Evolutionary conservation across 1,140 invertebrate genomes (phyloP).

Genomic region (Schlechtendalia chinensis): DNA sequence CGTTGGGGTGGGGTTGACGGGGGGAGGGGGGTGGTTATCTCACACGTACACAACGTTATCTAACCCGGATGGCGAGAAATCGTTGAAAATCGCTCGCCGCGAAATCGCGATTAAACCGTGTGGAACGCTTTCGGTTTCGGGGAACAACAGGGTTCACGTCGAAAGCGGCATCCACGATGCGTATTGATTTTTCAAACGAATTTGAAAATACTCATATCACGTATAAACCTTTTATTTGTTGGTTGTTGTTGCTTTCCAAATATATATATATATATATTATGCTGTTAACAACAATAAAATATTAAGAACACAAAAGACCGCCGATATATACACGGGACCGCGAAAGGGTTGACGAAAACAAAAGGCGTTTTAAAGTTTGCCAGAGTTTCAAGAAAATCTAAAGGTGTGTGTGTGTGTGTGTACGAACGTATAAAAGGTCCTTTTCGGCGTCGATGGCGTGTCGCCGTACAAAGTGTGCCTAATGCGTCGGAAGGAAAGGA

Average conservation of each 20-base stretch:
- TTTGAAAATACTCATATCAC: neutral
- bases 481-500: constrained; percentile 43
- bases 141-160: neutral
- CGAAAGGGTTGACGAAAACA: constrained; percentile 43
- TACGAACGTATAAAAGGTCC: constrained; percentile 26
- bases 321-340: constrained; percentile 17
- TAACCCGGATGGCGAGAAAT: too few species aligned
- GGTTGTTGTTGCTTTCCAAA: neutral
- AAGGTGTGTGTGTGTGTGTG: neutral
- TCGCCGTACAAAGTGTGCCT: constrained; percentile 49
- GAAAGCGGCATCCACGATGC: neutral
- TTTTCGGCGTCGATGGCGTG: constrained; percentile 42
- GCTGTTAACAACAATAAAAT: constrained; percentile 22
- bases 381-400: constrained; percentile 33
- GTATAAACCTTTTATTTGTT: neutral
- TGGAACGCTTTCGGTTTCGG: neutral
- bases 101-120: too few species aligned
- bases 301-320: constrained; percentile 35
- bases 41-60: too few species aligned
- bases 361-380: constrained; percentile 43
- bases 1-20: too few species aligned
- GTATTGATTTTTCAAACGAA: neutral
- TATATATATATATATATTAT: constrained; percentile 1
- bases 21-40: too few species aligned
- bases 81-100: too few species aligned